These are phyloP conservation scores for Gryllus longicercus DNA, from an alignment of 2,888 invertebrate genomes.

Conservation along the genomic window DNA sequence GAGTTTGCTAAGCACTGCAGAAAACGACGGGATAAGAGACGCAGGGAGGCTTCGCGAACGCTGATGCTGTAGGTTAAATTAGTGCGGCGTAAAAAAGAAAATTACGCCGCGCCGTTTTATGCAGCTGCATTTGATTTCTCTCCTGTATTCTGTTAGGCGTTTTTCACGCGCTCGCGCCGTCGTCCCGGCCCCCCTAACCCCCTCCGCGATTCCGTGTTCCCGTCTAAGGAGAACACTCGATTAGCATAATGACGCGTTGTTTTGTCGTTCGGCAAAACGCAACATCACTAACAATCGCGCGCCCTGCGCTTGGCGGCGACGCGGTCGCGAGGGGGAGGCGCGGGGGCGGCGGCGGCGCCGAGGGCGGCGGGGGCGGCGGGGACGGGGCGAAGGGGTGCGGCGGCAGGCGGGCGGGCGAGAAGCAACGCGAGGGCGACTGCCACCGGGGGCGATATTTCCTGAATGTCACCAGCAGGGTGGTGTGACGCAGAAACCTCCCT, in stretches of 20 bases:
- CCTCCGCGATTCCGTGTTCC: not conserved
- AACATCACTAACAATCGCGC: conserved; percentile 8
- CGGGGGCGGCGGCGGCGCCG: not conserved
- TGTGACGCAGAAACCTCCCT: not conserved
- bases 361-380: not conserved
- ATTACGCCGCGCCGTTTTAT: not conserved
- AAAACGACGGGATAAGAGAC: not conserved
- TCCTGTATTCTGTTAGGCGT: not conserved
- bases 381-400: no score
- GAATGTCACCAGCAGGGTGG: not conserved
- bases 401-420: no score
- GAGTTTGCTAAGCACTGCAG: not conserved
- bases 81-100: not conserved
- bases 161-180: not conserved
- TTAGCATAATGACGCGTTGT: conserved; percentile 1
- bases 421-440: no score
- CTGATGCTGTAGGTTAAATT: not conserved
- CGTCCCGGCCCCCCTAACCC: not conserved
- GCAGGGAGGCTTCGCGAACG: not conserved
- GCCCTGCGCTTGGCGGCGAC: not conserved
- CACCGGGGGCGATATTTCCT: not conserved
- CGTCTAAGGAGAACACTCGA: not conserved
- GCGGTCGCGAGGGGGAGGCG: not conserved
- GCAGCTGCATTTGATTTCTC: conserved; percentile 7
- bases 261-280: conserved; percentile 1